These are phyloP conservation scores for Drosophila micromelanica DNA, from an alignment of 1,140 invertebrate genomes.

Conservation along the genomic window DNA sequence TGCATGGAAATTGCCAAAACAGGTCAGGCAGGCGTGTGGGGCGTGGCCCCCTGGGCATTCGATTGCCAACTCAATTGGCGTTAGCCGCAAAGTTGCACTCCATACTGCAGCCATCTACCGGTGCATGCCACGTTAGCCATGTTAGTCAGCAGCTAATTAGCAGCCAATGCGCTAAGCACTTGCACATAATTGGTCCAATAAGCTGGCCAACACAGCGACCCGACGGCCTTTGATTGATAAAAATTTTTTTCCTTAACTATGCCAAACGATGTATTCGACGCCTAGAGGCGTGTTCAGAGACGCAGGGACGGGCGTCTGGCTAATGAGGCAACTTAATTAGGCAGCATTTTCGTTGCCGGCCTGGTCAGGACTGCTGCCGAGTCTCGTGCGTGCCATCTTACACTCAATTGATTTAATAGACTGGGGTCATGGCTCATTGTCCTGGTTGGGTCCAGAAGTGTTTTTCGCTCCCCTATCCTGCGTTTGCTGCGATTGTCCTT, in stretches of 20 bases:
- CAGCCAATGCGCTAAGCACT: constrained; percentile 79
- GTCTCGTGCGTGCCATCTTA: constrained; percentile 73
- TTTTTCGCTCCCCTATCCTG: not conserved
- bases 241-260: constrained; percentile 44
- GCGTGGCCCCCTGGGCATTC: constrained; percentile 48
- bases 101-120: constrained; percentile 21
- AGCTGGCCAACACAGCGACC: constrained; percentile 9
- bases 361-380: constrained; percentile 24
- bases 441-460: constrained; percentile 1
- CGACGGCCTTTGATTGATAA: constrained; percentile 64
- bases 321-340: constrained; percentile 78
- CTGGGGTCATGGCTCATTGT: constrained; percentile 60
- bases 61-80: constrained; percentile 70
- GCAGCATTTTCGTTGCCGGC: constrained; percentile 58
- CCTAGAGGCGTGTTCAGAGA: constrained; percentile 1
- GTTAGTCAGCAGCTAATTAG: constrained; percentile 63
- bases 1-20: constrained; percentile 33
- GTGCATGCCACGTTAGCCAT: constrained; percentile 35
- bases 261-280: constrained; percentile 33
- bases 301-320: constrained; percentile 39
- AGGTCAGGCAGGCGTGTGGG: constrained; percentile 12
- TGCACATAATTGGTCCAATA: constrained; percentile 78
- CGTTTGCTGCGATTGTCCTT: constrained; percentile 48
- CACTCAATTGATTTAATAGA: constrained; percentile 82
- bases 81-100: constrained; percentile 52